Base-by-base conservation (phyloP, 1,140 invertebrate genomes). In the Neotoxoptera formosana region DNA sequence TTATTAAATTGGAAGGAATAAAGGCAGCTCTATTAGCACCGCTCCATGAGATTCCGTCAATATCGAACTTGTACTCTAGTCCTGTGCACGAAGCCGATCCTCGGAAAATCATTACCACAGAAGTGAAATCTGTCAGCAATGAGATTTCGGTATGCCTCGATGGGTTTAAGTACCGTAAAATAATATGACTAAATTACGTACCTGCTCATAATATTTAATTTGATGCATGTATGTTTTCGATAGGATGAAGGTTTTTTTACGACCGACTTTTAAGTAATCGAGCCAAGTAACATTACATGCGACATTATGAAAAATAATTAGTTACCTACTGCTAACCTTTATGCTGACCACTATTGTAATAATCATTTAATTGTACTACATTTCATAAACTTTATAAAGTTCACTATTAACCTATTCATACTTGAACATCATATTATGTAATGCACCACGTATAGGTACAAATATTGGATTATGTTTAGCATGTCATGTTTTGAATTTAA, bases 181-280 rank as follows among this genome's bases (percentile, higher is more conserved):
- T 91, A 11, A 23, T 6, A 83, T 45, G 6, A 91, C 25, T 56
- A 45, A 20, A 20, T 34, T 17, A 36, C 17, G 20, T 20, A 51
- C 41, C 41, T 41, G 4, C 41, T 41, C 41, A 51, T 25, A 21
- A 25, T 48, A 23, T 91, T 48, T 81, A 83, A 47, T 76, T 6
- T 25, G 6, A 20, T 76, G 48, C 1, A 23, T 48, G n/a, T 83
- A 36, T 48, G 36, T 91, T 91, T 83, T 48, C 2, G 21, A 51
- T 91, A 91, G 90, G 67, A 91, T 48, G 67, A 81, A 51, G 60
- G 76, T 34, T 91, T 81, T 81, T 91, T 91, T 51, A 91, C 90
- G 8, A 91, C 90, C 8, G 67, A 91, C 3, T 91, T 91, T 91
- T 91, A 51, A 81, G 34, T 2, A 25, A n/a, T 90, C 9, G 14